phyloP scores from a whole-genome alignment of 2,797 vertebrate genomes.

The Galago senegalensis region DNA sequence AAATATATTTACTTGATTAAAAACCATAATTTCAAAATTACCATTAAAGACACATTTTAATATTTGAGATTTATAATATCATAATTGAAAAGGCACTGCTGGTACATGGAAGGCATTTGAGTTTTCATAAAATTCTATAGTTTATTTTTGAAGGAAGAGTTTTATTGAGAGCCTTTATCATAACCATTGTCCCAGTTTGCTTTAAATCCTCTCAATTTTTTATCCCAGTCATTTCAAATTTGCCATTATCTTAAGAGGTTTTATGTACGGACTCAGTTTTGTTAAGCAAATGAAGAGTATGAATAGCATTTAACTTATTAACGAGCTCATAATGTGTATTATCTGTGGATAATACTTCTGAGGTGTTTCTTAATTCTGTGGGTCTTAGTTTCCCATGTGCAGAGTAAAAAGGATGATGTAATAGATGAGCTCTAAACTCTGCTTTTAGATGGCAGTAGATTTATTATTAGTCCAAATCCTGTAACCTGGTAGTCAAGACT shows the following conservation, averaged over 20 bases:
- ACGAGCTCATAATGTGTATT: not conserved
- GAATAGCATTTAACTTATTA: not conserved
- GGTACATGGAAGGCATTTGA: not conserved
- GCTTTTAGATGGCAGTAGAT: not conserved
- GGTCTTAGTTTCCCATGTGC: not conserved
- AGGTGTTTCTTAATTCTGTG: not conserved
- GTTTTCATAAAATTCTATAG: slow-evolving; percentile 4
- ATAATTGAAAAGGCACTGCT: slow-evolving; percentile 7
- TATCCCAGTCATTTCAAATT: not conserved
- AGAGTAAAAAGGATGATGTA: not conserved
- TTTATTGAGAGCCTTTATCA: slow-evolving; percentile 22
- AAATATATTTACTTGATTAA: slow-evolving; percentile 56
- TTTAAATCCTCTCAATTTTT: slow-evolving; percentile 29
- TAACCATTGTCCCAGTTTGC: not conserved
- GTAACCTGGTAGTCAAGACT: not conserved
- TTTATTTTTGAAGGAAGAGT: slow-evolving; percentile 34
- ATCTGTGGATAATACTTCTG: not conserved
- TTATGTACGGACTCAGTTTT: not conserved
- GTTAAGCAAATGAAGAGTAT: not conserved
- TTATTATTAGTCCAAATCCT: not conserved
- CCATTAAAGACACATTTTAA: not conserved
- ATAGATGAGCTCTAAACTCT: not conserved
- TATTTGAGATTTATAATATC: slow-evolving; percentile 19
- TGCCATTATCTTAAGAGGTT: not conserved
- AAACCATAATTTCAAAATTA: slow-evolving; percentile 27